Percentiles rank a stretch among this genome's conserved stretches.
Evolutionary conservation across 53 echinoderm and acorn worm genomes (phyloP).

Genomic region (Mesocentrotus franciscanus): DNA sequence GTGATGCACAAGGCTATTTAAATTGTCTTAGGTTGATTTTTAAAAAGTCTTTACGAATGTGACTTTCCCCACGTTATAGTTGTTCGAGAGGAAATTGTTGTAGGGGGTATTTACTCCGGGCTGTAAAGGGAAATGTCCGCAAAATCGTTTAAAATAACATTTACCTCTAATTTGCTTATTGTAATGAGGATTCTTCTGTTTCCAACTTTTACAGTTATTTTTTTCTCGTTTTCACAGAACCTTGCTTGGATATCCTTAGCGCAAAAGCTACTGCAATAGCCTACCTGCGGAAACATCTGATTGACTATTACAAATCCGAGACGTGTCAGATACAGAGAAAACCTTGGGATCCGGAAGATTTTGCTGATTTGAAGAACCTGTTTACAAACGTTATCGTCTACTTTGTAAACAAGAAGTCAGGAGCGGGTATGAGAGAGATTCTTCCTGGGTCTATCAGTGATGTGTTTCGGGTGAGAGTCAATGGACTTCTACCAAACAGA

Average conservation of each 20-base stretch:
- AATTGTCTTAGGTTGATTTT: too few species aligned
- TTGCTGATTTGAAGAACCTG: slow-evolving; percentile 49
- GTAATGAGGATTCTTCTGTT: neutral
- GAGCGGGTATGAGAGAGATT: neutral
- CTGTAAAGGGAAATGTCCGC: too few species aligned
- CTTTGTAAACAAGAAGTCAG: neutral
- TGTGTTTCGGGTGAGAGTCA: slow-evolving; percentile 37
- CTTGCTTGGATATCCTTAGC: slow-evolving; percentile 21
- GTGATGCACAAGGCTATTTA: too few species aligned
- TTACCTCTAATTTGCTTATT: neutral
- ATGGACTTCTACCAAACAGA: slow-evolving; percentile 13
- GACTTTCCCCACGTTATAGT: too few species aligned
- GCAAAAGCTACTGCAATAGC: slow-evolving; percentile 29
- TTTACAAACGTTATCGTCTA: slow-evolving; percentile 37
- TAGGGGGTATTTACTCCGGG: too few species aligned
- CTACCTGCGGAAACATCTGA: slow-evolving; percentile 24
- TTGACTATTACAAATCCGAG: slow-evolving; percentile 41
- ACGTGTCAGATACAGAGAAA: slow-evolving; percentile 52
- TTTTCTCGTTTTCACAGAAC: neutral
- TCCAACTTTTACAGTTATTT: neutral
- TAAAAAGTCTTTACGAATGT: too few species aligned
- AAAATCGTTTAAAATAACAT: too few species aligned
- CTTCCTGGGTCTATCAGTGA: slow-evolving; percentile 48
- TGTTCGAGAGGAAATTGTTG: too few species aligned
- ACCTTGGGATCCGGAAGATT: slow-evolving; percentile 59